Evolutionary conservation across 2,888 invertebrate genomes (phyloP), one percentile per base, ranked within the genome.

Genomic region (Cryptophagus acutangulus): DNA sequence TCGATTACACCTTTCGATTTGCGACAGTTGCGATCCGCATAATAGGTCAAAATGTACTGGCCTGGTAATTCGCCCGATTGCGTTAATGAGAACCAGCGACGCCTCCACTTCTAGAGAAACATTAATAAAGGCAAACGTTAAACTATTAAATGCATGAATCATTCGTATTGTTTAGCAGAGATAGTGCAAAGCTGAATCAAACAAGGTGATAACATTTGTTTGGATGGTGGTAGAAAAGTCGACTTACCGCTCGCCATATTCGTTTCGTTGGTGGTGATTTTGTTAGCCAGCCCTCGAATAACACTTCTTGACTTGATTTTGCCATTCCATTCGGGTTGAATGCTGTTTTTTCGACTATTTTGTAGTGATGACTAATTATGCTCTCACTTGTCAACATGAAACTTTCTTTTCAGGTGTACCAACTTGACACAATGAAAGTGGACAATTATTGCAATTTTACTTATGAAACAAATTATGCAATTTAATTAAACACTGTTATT

Each of bases 211-310:
- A 12, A 12, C n/a, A 26, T 26, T 26, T 26, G 3, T 3, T 26
- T 26, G 3, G 12, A 26, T 8, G 3, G 9, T 20, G 5, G 6
- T 20, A 26, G 9, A 3, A 4, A 26, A 26, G 14, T 15, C 20
- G 14, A 82, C 89, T 84, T 78, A 94, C 94, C 71, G 92, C 91
- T 78, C 90, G 81, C 83, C 89, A 92, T 65, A 91, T 83, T 58
- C 87, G 78, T 74, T 89, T 92, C 43, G 87, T 84, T 44, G 94
- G 94, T 56, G 94, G 94, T 43, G 94, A 94, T 76, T 95, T 95
- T 46, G 87, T 91, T 59, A 95, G 76, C 93, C 93, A 95, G 49
- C 95, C 95, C 72, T 90, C 88, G 66, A 86, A 84, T 53, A 89
- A 83, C 50, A 86, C 79, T 71, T 87, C 87, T 67, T 77, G 74